Conservation (phyloP, 2,888 invertebrate species). For the Cosmia pyralina region DNA sequence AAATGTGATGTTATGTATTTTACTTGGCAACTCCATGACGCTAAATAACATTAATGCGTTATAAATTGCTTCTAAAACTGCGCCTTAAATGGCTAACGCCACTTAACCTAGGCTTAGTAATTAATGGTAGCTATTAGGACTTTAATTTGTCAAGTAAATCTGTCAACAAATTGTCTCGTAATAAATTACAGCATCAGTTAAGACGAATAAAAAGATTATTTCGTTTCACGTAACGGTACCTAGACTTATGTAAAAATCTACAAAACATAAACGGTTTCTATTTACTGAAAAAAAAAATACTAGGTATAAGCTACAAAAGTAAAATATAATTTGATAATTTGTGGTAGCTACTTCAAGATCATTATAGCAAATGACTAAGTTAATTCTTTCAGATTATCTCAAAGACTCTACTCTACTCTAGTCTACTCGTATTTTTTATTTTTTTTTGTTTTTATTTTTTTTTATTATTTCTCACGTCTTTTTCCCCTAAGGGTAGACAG, state of each 20-base stretch:
- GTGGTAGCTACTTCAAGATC: not conserved
- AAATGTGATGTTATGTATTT: not conserved
- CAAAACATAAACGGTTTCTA: too few relatives aligned
- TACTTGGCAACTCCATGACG: not conserved
- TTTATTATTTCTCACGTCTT: too few relatives aligned
- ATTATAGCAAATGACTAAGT: not conserved
- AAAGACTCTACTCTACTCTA: not conserved
- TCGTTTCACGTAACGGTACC: not conserved
- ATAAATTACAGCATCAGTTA: not conserved
- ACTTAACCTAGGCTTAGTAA: slow-evolving; percentile 13
- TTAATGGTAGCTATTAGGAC: slow-evolving; percentile 11
- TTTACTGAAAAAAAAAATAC: too few relatives aligned
- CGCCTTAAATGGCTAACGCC: slow-evolving; percentile 3
- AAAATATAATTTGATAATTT: not conserved
- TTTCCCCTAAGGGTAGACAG: not conserved
- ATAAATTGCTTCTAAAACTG: slow-evolving; percentile 38
- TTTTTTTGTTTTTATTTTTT: too few relatives aligned
- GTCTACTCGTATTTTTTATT: too few relatives aligned
- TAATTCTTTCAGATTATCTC: not conserved
- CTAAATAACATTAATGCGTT: slow-evolving; percentile 31
- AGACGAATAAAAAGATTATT: not conserved
- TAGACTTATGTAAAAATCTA: not conserved
- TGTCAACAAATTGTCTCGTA: slow-evolving; percentile 13
- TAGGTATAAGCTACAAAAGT: too few relatives aligned
- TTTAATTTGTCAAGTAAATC: slow-evolving; percentile 29